A percentile compares a stretch with the other conserved stretches of the same genome.
These are phyloP conservation scores for Fregetta grallaria DNA, from an alignment of 2,113 vertebrate genomes.

Conservation along the genomic window DNA sequence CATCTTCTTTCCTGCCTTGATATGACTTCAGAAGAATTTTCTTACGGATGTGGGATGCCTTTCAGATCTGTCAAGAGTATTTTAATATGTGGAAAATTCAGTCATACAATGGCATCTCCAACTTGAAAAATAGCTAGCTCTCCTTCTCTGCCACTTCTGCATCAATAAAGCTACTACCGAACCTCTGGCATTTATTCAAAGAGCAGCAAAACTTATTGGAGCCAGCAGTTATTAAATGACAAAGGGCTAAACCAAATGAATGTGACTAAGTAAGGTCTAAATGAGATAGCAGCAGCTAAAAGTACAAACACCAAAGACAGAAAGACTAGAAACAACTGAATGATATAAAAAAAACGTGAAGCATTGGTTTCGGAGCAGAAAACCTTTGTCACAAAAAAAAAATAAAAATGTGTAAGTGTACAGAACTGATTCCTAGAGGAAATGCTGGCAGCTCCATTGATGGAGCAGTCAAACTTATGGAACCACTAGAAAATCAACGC, in stretches of 20 bases:
- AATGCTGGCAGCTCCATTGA: not conserved
- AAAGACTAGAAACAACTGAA: not conserved
- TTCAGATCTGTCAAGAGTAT: not conserved
- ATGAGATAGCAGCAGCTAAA: not conserved
- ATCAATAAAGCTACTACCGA: not conserved
- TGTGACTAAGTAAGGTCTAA: not conserved
- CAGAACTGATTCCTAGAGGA: not conserved
- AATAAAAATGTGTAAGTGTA: no score
- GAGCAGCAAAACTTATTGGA: not conserved
- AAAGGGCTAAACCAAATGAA: not conserved
- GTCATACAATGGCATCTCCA: not conserved
- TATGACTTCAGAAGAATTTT: not conserved
- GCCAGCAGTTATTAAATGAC: not conserved
- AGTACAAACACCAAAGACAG: not conserved
- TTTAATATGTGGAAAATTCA: not conserved
- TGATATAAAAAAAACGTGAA: not conserved
- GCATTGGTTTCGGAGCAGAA: not conserved
- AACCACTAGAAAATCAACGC: not conserved
- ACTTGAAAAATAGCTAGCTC: not conserved
- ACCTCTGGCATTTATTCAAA: not conserved
- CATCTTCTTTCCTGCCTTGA: not conserved
- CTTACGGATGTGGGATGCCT: not conserved
- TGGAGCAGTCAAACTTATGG: not conserved
- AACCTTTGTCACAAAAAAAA: not conserved
- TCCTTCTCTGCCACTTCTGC: not conserved